These are phyloP conservation scores for Allophyes oxyacanthae DNA, from an alignment of 2,888 invertebrate species.

Conservation along the genomic window DNA sequence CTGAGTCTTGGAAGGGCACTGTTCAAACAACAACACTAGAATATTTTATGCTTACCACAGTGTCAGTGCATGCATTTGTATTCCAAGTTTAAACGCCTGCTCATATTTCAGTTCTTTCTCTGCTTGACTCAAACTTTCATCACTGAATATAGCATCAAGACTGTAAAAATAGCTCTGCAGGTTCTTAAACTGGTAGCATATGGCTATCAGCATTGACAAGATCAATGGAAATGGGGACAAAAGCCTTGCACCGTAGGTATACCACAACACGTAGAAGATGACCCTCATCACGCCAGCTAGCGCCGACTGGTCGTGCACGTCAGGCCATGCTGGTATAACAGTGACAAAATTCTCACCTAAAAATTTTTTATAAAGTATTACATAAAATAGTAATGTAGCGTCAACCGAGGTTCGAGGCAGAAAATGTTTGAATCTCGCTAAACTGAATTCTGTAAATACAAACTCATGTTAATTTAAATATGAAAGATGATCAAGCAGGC, in stretches of 20 bases:
- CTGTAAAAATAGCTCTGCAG: conserved; percentile 56
- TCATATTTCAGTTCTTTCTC: conserved; percentile 65
- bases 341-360: conserved; percentile 62
- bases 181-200: conserved; percentile 61
- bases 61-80: conserved; percentile 62
- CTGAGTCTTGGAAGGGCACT: no score
- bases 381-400: no score
- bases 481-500: no score
- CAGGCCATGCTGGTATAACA: conserved; percentile 69
- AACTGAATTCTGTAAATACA: no score
- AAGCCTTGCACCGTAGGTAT: conserved; percentile 54
- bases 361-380: no score
- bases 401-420: no score
- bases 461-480: no score
- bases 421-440: no score
- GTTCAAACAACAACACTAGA: no score
- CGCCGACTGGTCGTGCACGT: conserved; percentile 54
- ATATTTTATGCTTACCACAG: conserved; percentile 27
- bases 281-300: conserved; percentile 56
- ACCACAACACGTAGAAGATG: conserved; percentile 63
- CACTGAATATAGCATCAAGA: conserved; percentile 46
- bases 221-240: conserved; percentile 55
- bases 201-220: conserved; percentile 53
- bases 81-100: conserved; percentile 63
- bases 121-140: conserved; percentile 38